Conservation (phyloP, 2,113 vertebrate species). For the Oncorhynchus nerka region DNA sequence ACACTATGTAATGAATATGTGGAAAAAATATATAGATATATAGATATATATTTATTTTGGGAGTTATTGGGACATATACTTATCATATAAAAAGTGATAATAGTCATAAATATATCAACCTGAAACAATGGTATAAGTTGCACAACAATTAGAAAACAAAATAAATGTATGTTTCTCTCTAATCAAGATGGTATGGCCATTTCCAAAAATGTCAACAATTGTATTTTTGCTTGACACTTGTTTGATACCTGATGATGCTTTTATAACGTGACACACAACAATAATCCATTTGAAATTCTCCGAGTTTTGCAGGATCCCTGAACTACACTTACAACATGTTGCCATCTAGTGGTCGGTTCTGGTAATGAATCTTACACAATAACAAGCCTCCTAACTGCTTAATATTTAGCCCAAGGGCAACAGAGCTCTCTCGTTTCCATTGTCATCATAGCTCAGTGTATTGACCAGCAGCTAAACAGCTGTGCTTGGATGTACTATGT, state of each 20-base stretch:
- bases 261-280: slow-evolving; percentile 39
- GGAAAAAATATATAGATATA: neutral
- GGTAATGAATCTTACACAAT: slow-evolving; percentile 42
- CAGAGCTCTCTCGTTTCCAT: slow-evolving; percentile 47
- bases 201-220: neutral
- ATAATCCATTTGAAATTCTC: slow-evolving; percentile 32
- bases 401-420: slow-evolving; percentile 59
- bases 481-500: slow-evolving; percentile 20
- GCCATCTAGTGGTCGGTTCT: slow-evolving; percentile 63
- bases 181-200: neutral
- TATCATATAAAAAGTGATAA: neutral
- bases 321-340: slow-evolving; percentile 55
- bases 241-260: slow-evolving; percentile 37
- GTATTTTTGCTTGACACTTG: slow-evolving; percentile 1
- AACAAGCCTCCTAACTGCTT: slow-evolving; percentile 32
- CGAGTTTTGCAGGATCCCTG: slow-evolving; percentile 17
- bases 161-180: neutral
- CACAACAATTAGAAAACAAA: neutral
- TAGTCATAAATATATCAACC: neutral
- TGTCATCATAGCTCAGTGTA: slow-evolving; percentile 60
- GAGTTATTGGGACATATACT: neutral
- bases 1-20: neutral
- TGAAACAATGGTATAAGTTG: neutral
- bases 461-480: slow-evolving; percentile 33
- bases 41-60: neutral